A percentile compares a stretch with the other conserved stretches of the same genome.
These are phyloP conservation scores for Aphelenchoides avenae DNA, from an alignment of 1,140 invertebrate genomes.

Conservation along the genomic window DNA sequence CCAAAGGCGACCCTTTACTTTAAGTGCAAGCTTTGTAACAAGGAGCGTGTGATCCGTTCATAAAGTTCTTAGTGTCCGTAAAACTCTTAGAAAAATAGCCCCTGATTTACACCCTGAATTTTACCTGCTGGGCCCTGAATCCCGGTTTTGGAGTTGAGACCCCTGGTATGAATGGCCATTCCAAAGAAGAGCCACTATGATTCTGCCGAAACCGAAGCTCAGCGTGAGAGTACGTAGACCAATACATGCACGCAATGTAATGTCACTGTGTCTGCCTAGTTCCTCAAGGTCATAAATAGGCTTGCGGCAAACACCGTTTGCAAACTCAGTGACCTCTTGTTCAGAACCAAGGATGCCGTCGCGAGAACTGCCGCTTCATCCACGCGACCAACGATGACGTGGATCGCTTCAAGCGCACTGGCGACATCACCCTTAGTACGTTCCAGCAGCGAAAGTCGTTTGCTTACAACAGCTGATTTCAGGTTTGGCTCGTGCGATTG, in stretches of 20 bases:
- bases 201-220: too few relatives aligned
- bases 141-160: slow-evolving; percentile 9
- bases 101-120: slow-evolving; percentile 1
- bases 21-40: too few relatives aligned
- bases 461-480: not conserved
- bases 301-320: too few relatives aligned
- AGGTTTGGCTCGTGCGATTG: slow-evolving; percentile 50
- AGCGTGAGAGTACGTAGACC: too few relatives aligned
- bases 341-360: slow-evolving; percentile 53
- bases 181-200: too few relatives aligned
- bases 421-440: slow-evolving; percentile 48
- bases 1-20: too few relatives aligned
- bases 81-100: too few relatives aligned
- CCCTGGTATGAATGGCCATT: too few relatives aligned
- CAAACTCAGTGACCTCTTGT: slow-evolving; percentile 22
- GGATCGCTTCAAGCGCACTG: slow-evolving; percentile 48
- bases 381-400: slow-evolving; percentile 51
- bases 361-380: slow-evolving; percentile 55
- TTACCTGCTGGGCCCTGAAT: not conserved
- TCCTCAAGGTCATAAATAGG: too few relatives aligned
- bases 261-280: not conserved
- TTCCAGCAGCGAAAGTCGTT: not conserved
- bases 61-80: too few relatives aligned
- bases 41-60: too few relatives aligned
- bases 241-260: too few relatives aligned